These are phyloP conservation scores for Pangasius sanitwongsei DNA, from an alignment of 2,797 vertebrate species.

Conservation along the genomic window DNA sequence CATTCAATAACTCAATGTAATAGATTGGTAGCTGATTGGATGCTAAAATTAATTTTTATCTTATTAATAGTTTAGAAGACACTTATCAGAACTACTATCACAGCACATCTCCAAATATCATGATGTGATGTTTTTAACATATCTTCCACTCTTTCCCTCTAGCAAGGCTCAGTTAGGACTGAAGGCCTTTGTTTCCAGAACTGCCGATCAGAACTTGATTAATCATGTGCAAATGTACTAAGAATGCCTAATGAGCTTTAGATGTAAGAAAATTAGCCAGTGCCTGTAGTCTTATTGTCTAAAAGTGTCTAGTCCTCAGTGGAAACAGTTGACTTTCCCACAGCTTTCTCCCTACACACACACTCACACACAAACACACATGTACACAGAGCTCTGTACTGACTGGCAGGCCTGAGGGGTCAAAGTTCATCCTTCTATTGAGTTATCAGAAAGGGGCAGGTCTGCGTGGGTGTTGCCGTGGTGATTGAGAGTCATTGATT, in stretches of 20 bases:
- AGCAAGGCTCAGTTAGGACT: constrained; percentile 20
- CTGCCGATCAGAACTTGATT: constrained; percentile 33
- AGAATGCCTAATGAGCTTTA: constrained; percentile 48
- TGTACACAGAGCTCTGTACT: constrained; percentile 32
- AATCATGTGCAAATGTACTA: constrained; percentile 39
- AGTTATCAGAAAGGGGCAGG: constrained; percentile 72
- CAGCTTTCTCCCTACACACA: constrained; percentile 43
- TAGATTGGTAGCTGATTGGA: background rate
- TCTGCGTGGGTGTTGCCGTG: constrained; percentile 60
- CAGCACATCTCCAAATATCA: background rate
- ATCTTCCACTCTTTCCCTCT: constrained; percentile 1
- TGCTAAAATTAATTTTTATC: background rate
- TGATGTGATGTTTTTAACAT: background rate
- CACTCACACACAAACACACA: constrained; percentile 33
- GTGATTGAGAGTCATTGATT: constrained; percentile 67
- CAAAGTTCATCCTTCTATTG: constrained; percentile 72
- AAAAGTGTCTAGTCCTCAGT: constrained; percentile 44
- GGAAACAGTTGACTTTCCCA: constrained; percentile 58
- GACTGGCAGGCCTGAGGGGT: constrained; percentile 63
- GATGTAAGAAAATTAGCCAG: constrained; percentile 47
- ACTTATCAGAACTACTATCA: background rate
- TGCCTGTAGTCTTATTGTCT: constrained; percentile 37
- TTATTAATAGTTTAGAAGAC: background rate
- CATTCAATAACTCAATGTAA: background rate
- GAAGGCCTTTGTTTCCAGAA: constrained; percentile 26